Conservation (phyloP, 2,888 invertebrate genomes). For the Hipparchia semele region DNA sequence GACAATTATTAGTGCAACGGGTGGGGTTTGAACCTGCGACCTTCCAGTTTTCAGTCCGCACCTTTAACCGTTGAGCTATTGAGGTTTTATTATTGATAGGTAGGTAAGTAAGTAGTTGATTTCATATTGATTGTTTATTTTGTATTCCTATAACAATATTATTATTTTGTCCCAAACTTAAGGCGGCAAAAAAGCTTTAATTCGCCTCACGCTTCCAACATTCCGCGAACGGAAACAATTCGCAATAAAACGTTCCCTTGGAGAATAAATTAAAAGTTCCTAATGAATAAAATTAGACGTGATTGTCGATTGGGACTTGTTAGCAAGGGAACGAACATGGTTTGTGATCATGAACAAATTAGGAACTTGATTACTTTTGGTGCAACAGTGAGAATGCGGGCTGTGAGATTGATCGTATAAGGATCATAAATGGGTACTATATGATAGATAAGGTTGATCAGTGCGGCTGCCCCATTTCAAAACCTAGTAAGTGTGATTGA, state of each 20-base stretch:
- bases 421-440: no score
- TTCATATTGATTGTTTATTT: neutral
- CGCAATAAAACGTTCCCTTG: conserved; percentile 39
- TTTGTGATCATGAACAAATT: conserved; percentile 5
- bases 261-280: conserved; percentile 39
- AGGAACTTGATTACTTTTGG: neutral
- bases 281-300: conserved; percentile 34
- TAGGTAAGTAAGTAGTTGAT: no score
- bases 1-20: no score
- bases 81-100: no score
- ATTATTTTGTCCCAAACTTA: neutral
- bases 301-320: conserved; percentile 22
- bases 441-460: no score
- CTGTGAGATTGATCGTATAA: no score
- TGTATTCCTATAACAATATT: neutral
- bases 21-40: no score
- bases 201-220: conserved; percentile 35
- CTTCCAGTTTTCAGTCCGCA: no score
- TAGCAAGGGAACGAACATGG: conserved; percentile 11
- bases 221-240: conserved; percentile 40
- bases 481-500: no score
- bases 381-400: no score
- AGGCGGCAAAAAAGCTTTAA: conserved; percentile 25
- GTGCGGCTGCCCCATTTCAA: no score
- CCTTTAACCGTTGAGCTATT: no score